A percentile compares a stretch with the other conserved stretches of the same genome.
Evolutionary conservation across 2,888 invertebrate genomes (phyloP).

Genomic region (Petrophora chlorosata): DNA sequence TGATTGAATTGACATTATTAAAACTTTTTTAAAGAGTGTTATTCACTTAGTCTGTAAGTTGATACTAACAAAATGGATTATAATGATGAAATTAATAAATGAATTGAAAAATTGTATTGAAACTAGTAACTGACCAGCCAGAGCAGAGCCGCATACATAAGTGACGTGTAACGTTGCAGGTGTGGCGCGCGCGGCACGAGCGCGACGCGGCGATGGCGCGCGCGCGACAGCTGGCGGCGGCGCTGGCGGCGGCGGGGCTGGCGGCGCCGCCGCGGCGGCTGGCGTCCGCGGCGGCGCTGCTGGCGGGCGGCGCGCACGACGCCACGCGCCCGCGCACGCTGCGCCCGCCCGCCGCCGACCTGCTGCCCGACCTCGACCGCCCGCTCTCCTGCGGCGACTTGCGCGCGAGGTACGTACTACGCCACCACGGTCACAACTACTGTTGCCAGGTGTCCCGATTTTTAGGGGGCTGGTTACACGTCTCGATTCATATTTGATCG

Average conservation of each 20-base stretch:
- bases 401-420: constrained; percentile 69
- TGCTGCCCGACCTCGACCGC: constrained; percentile 76
- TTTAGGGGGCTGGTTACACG: no score
- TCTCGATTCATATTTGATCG: no score
- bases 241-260: constrained; percentile 92
- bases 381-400: constrained; percentile 79
- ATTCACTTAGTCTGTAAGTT: no score
- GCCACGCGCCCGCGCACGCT: constrained; percentile 80
- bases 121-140: no score
- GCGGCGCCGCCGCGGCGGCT: constrained; percentile 88
- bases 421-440: no score
- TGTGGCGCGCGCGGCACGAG: constrained; percentile 96
- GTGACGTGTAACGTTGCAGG: constrained; percentile 84
- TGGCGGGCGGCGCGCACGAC: constrained; percentile 81
- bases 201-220: constrained; percentile 93
- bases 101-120: no score
- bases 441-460: no score
- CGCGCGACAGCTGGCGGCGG: constrained; percentile 93
- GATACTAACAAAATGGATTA: no score
- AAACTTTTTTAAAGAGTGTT: no score
- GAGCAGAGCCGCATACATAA: no score
- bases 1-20: no score
- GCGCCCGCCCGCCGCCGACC: constrained; percentile 60
- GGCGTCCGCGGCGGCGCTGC: constrained; percentile 85
- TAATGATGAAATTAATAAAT: no score